Evolutionary conservation across 2,113 vertebrate species (phyloP).

Genomic region (Antigone vipio): DNA sequence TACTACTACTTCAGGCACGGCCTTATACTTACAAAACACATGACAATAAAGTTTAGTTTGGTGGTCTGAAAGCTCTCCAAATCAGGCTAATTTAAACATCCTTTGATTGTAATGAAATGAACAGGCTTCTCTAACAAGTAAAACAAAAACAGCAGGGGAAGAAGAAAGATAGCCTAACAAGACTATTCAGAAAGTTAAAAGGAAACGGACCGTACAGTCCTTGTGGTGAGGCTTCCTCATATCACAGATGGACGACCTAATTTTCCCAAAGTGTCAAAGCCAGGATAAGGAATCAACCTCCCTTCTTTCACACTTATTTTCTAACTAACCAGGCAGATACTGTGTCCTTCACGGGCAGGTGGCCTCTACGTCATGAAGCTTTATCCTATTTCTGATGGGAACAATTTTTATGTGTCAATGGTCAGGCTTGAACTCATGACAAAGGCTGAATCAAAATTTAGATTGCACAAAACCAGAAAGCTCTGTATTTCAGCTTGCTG

Average conservation of each 20-base stretch:
- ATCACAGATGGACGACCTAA: neutral
- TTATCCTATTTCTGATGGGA: neutral
- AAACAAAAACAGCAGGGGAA: neutral
- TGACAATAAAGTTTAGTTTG: neutral
- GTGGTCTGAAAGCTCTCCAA: neutral
- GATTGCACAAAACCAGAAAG: neutral
- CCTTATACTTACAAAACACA: neutral
- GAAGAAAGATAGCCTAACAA: neutral
- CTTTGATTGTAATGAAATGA: neutral
- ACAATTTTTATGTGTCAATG: neutral
- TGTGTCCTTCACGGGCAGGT: neutral
- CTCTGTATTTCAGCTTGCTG: neutral
- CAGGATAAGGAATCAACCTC: neutral
- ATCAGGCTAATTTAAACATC: neutral
- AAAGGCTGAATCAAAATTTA: neutral
- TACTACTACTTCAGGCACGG: neutral
- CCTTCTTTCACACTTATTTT: neutral
- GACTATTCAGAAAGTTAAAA: neutral
- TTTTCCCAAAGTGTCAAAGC: neutral
- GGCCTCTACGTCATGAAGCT: neutral
- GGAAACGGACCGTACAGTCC: neutral
- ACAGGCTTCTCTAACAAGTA: neutral
- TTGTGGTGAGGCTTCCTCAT: neutral
- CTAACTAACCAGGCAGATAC: neutral
- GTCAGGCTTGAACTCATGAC: neutral